Evolutionary conservation across 2,113 vertebrate genomes (phyloP).

Genomic region (Ploceus nigricollis): DNA sequence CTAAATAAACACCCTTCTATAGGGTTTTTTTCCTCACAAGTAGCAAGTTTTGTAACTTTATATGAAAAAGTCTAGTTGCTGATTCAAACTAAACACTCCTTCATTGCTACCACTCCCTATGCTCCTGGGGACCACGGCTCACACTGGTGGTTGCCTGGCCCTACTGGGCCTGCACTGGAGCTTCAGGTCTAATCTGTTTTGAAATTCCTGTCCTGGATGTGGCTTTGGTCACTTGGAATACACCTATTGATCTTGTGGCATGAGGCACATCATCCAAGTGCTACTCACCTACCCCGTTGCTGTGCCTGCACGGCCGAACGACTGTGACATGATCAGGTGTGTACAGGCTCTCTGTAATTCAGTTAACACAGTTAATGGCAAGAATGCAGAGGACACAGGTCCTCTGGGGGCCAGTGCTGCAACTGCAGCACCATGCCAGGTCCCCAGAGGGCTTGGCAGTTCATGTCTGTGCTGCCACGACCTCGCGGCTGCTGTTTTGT

Average conservation of each 20-base stretch:
- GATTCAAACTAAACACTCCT: not conserved
- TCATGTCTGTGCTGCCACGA: not conserved
- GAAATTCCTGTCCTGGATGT: not conserved
- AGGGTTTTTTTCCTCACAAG: slow-evolving; percentile 4
- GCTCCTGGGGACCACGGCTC: fast-evolving
- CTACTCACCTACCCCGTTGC: fast-evolving
- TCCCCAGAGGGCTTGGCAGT: not conserved
- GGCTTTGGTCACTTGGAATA: not conserved
- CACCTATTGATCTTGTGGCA: not conserved
- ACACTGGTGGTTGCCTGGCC: not conserved
- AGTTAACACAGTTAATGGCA: not conserved
- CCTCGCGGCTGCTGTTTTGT: not conserved
- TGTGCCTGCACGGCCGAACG: not conserved
- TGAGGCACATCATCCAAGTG: not conserved
- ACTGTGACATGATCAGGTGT: fast-evolving
- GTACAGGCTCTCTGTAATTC: fast-evolving
- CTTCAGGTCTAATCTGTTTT: not conserved
- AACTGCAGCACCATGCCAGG: not conserved
- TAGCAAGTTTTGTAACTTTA: slow-evolving; percentile 4
- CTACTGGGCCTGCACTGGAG: fast-evolving
- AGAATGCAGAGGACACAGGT: not conserved
- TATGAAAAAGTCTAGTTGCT: slow-evolving; percentile 9
- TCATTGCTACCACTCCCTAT: not conserved
- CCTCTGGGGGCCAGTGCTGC: not conserved
- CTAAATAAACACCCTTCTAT: slow-evolving; percentile 54